These are phyloP conservation scores for Procavia capensis DNA, from an alignment of 2,113 vertebrate species.

Conservation along the genomic window DNA sequence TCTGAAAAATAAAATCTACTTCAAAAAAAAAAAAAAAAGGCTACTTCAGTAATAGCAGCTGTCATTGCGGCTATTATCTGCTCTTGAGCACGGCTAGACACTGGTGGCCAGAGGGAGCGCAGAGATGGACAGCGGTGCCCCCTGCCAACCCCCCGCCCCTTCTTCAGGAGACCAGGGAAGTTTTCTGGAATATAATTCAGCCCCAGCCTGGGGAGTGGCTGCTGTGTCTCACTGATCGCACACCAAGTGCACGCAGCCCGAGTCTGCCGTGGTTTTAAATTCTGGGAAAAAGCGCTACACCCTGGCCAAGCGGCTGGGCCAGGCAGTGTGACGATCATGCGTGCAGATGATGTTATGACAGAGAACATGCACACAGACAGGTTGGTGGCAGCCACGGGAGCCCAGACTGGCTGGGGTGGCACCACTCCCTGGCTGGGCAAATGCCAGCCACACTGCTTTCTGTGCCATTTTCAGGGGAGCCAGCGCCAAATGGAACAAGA, in stretches of 20 bases:
- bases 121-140: neutral
- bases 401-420: neutral
- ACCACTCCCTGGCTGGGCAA: neutral
- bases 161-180: neutral
- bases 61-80: accelerated
- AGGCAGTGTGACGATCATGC: neutral
- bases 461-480: neutral
- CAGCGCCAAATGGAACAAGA: neutral
- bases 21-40: neutral
- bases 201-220: neutral
- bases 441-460: neutral
- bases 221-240: neutral
- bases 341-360: neutral
- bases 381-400: accelerated
- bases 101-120: neutral
- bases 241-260: neutral
- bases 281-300: conserved; percentile 16
- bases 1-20: neutral
- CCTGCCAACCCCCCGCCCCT: too few relatives aligned
- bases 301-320: neutral
- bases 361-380: neutral
- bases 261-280: neutral
- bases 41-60: neutral
- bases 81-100: accelerated
- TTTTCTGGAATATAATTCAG: conserved; percentile 16